Evolutionary conservation across 2,797 vertebrate genomes (phyloP), one percentile per base, ranked within the genome.

Genomic region (Hippocampus kuda): DNA sequence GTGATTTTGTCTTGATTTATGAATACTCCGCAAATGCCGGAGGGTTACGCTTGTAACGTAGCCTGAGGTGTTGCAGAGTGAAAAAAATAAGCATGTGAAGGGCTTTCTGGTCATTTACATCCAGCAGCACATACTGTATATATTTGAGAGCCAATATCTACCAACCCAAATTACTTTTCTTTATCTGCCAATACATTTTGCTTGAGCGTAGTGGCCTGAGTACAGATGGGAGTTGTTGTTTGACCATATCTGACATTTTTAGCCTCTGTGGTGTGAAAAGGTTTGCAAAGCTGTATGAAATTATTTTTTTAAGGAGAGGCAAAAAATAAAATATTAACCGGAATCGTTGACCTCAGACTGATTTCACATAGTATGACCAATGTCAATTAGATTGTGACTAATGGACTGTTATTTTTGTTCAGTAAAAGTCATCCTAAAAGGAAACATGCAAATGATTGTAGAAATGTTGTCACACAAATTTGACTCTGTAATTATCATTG

Each of bases 61-160:
- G 72, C 72, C 46, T 16, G 51, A 78, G 78, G 85, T 84, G 81
- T 79, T 79, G 72, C 41, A 68, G 76, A 81, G 71, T 68, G 77
- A 77, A 80, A 82, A 82, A 79, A 70, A 46, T 60, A 76, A 71
- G 70, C 53, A 57, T 69, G 49, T 51, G 65, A 77, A 74, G 59
- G 67, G 22, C 69, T 77, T 79, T 57, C 74, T 74, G 70, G 77
- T 72, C 70, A 74, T 65, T 79, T 76, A 18, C 73, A 69, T 85
- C 82, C 84, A 86, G 82, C 78, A 85, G 84, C 82, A 84, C 82
- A 74, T 86, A 78, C 79, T 84, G 63, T 48, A 48, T 48, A 75
- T 68, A 18, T 75, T 24, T 16, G 72, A 34, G 75, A 10, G 72
- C 64, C 79, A 72, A 70, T 72, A 38, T 76, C 83, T 77, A 68